Evolutionary conservation across 2,888 invertebrate species (phyloP), one percentile per base, ranked within the genome.

Genomic region (Ashinkailepas kermadecensis): DNA sequence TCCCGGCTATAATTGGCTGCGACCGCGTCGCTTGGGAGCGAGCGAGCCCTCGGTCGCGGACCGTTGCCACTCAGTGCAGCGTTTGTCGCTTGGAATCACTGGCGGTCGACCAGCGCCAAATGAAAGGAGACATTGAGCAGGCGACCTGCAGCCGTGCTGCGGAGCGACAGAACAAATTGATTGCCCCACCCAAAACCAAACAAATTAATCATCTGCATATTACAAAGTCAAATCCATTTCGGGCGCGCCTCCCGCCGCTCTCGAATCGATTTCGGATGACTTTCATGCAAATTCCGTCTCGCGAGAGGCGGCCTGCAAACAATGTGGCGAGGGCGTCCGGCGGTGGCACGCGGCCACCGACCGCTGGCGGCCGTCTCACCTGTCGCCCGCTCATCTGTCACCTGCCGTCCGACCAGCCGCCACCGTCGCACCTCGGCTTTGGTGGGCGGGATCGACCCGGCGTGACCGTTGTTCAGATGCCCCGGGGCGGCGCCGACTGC

Each of bases 221-320:
- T 74, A 74, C 74, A 74, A 74, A 74, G 74, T 74, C 74, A 74
- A 74, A 74, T 74, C 56, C 74, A 74, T 74, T 74, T 74, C 23
- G 56, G 21, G 11, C 21, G 21, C 74, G 56, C 18, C 56, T 56
- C 74, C 74, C 21, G 74, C 74, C 56, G 74, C 54, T 74, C 56
- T 54, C 9, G 74, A 21, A 74, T 74, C 74, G 74, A 74, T 74
- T 74, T 74, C 74, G 56, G 74, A 54, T 74, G 56, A 56, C 74
- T 54, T 21, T 54, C 74, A 74, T 74, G 74, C 56, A 74, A 74
- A 74, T 74, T 54, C 21, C 74, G 56, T 12, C 70, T 59, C 12
- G 59, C 18, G 56, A 10, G 56, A 15, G 10, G 2, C 18, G 18
- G 56, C 6, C 74, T 54, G 56, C 74, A 54, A 56, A 74, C 74